A percentile compares a stretch with the other conserved stretches of the same genome.
These are phyloP conservation scores for Lasioglossum morio DNA, from an alignment of 2,888 invertebrate species.

Conservation along the genomic window DNA sequence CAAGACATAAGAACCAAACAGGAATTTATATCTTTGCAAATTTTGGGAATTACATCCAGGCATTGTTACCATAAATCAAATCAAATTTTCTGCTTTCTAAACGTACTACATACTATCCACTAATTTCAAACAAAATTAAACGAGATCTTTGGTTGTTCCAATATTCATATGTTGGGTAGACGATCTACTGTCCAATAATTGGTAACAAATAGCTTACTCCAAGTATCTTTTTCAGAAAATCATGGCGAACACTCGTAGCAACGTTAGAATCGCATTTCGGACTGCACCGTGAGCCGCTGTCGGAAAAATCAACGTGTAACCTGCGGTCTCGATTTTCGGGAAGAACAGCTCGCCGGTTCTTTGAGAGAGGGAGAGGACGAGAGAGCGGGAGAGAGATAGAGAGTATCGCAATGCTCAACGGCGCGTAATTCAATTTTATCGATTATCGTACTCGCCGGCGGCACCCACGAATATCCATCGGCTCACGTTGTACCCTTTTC, in stretches of 20 bases:
- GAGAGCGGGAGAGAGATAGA: neutral
- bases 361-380: neutral
- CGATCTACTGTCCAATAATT: neutral
- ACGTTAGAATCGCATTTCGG: neutral
- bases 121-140: neutral
- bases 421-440: slow-evolving; percentile 76
- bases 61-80: too few relatives aligned
- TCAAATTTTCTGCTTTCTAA: neutral
- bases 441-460: slow-evolving; percentile 68
- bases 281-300: neutral
- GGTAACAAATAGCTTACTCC: neutral
- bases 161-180: too few relatives aligned
- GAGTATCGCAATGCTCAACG: slow-evolving; percentile 71
- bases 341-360: slow-evolving; percentile 51
- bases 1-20: too few relatives aligned
- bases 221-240: neutral
- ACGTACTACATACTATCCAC: neutral
- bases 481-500: slow-evolving; percentile 68
- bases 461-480: slow-evolving; percentile 71
- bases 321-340: slow-evolving; percentile 61
- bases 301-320: slow-evolving; percentile 19
- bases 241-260: neutral
- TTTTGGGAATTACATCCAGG: too few relatives aligned
- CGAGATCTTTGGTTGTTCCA: neutral
- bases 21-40: too few relatives aligned